Percentiles rank a stretch among this genome's conserved stretches.
phyloP scores from a whole-genome alignment of 2,113 vertebrate genomes.

The Melanerpes formicivorus region DNA sequence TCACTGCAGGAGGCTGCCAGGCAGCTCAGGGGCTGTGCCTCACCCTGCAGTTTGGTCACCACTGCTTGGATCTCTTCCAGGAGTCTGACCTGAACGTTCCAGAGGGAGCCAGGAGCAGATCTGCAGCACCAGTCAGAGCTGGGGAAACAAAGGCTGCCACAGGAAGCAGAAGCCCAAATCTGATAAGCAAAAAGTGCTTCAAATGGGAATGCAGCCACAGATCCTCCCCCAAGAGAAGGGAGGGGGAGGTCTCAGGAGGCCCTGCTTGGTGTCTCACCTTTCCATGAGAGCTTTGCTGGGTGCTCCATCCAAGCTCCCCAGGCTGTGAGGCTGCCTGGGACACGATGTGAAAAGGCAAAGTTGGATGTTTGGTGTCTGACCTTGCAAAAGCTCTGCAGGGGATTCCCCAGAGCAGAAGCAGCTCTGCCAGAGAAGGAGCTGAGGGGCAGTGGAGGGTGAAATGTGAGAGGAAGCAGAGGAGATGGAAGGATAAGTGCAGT shows the following conservation, averaged over 20 bases:
- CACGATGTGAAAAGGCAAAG: not conserved
- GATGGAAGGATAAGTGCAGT: slow-evolving; percentile 72
- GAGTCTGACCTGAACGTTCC: not conserved
- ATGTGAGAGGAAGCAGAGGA: slow-evolving; percentile 68
- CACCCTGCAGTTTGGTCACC: not conserved
- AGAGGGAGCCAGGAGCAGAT: not conserved
- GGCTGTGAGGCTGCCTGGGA: not conserved
- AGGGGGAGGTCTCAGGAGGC: not conserved
- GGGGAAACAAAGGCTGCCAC: not conserved
- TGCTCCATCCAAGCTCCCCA: not conserved
- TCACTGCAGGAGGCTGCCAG: no score
- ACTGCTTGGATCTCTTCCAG: not conserved
- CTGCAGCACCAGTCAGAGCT: not conserved
- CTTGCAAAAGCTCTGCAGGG: slow-evolving; percentile 44
- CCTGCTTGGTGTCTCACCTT: not conserved
- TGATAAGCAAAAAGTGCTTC: not conserved
- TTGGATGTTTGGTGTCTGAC: not conserved
- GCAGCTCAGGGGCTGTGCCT: not conserved
- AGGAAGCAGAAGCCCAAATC: slow-evolving; percentile 8
- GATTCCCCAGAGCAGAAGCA: slow-evolving; percentile 38
- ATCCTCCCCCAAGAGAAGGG: not conserved
- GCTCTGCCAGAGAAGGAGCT: slow-evolving; percentile 51
- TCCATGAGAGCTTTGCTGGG: not conserved
- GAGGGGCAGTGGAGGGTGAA: slow-evolving; percentile 65
- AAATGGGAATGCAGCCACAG: not conserved